Evolutionary conservation across 2,888 invertebrate species (phyloP), one percentile per base, ranked within the genome.

Genomic region (Amphipoea oculea): DNA sequence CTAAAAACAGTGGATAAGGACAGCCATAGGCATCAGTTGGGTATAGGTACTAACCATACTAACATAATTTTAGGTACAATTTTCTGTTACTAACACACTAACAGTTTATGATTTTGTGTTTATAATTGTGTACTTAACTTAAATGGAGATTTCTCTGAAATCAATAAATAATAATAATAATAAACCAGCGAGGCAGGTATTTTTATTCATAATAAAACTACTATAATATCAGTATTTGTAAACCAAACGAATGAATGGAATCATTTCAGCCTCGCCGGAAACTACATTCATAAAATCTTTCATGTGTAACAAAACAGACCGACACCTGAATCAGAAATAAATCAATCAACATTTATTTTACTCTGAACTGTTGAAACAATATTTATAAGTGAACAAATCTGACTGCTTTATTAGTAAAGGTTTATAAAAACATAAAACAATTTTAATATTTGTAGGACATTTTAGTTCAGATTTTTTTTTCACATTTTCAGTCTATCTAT

Each of bases 211-310:
- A 12, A 12, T 45, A 45, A 45, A 45, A 45, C 45, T 45, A 45
- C 45, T 45, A 45, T 45, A 79, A 51, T 14, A 68, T 40, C 42
- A 63, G 36, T 62, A 76, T 76, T 63, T 77, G 57, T 76, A 76
- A 82, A 83, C 63, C 54, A 62, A 68, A 4, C 62, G 54, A 36
- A 62, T 76, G 82, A 80, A 82, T 69, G 40, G 20, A 81, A 63
- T 66, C 17, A 77, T 69, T 70, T 36, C n/a, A 60, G 65, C 4
- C 29, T 29, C 42, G 17, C 51, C 68, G 60, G 81, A 79, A 77
- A 73, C 68, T 67, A 54, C 36, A 65, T 74, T 48, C 66, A 78
- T 72, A 70, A 70, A 76, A 76, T 82, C 60, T 45, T 57, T 83
- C 54, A 74, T 60, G 72, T 57, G 51, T 48, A 62, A 71, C 63